phyloP scores from a whole-genome alignment of 2,888 invertebrate species.

The Cephalotes varians region DNA sequence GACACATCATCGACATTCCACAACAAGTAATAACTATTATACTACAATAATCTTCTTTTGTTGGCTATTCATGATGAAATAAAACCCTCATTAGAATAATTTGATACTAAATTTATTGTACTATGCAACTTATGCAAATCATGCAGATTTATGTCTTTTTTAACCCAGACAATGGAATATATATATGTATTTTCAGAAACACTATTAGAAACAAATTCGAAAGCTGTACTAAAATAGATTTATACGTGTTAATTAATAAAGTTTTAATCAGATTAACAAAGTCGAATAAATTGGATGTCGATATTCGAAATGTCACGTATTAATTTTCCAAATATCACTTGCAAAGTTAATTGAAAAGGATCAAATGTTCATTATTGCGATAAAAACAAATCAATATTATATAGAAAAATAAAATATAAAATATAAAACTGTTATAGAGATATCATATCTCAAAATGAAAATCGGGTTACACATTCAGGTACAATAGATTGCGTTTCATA shows the following conservation, averaged over 20 bases:
- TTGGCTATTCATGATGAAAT: too few relatives aligned
- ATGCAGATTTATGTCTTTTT: neutral
- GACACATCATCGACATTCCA: conserved; percentile 43
- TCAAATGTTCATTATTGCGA: neutral
- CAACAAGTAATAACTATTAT: conserved; percentile 52
- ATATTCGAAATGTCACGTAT: conserved; percentile 5
- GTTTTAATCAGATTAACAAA: conserved; percentile 26
- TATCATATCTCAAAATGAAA: neutral
- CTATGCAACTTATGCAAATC: neutral
- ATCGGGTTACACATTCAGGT: neutral
- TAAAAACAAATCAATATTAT: neutral
- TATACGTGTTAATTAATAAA: neutral
- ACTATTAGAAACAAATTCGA: neutral
- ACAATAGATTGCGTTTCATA: neutral
- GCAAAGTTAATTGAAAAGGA: neutral
- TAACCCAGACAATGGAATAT: neutral
- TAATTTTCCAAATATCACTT: neutral
- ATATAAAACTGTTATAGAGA: neutral
- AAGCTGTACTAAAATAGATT: neutral
- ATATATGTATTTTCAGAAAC: neutral
- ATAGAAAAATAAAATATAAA: neutral
- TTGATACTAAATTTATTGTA: neutral
- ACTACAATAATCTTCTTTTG: neutral
- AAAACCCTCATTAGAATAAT: neutral
- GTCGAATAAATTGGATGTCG: conserved; percentile 2